These are phyloP conservation scores for Coelopa frigida DNA, from an alignment of 1,140 invertebrate genomes.

Conservation along the genomic window DNA sequence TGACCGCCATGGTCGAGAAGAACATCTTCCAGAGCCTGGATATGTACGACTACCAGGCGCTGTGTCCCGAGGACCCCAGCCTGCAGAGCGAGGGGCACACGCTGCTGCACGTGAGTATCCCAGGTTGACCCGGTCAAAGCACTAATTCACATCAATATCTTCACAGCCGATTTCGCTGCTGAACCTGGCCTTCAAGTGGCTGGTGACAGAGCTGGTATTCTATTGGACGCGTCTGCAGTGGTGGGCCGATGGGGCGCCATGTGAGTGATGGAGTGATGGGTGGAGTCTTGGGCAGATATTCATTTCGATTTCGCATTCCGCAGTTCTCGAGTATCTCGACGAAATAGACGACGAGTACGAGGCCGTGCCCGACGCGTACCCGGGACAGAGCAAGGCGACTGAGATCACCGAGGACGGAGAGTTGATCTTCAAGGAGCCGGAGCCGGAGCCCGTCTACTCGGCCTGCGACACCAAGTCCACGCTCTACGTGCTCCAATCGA, in stretches of 20 bases:
- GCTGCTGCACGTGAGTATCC: slow-evolving; percentile 26
- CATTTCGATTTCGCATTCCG: neutral
- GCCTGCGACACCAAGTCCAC: slow-evolving; percentile 60
- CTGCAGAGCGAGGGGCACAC: slow-evolving; percentile 21
- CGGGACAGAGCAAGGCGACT: slow-evolving; percentile 32
- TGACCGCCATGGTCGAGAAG: slow-evolving; percentile 66
- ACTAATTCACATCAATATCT: neutral
- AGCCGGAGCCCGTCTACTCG: slow-evolving; percentile 42
- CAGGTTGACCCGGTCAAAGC: neutral
- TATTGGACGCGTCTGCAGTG: slow-evolving; percentile 32
- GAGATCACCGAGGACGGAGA: slow-evolving; percentile 44
- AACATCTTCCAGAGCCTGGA: slow-evolving; percentile 67
- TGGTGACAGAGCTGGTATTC: slow-evolving; percentile 30
- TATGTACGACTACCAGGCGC: slow-evolving; percentile 80
- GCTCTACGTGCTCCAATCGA: slow-evolving; percentile 60
- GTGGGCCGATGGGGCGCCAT: slow-evolving; percentile 42
- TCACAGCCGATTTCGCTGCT: slow-evolving; percentile 29
- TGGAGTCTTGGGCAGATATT: no score
- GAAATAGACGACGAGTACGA: slow-evolving; percentile 36
- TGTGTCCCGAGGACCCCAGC: slow-evolving; percentile 50
- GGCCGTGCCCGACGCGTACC: slow-evolving; percentile 30
- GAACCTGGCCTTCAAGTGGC: slow-evolving; percentile 30
- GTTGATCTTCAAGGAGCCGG: slow-evolving; percentile 28
- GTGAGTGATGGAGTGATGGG: no score
- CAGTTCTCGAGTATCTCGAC: slow-evolving; percentile 37